These are phyloP conservation scores for Cebidichthys violaceus DNA, from an alignment of 2,113 vertebrate species.

Conservation along the genomic window DNA sequence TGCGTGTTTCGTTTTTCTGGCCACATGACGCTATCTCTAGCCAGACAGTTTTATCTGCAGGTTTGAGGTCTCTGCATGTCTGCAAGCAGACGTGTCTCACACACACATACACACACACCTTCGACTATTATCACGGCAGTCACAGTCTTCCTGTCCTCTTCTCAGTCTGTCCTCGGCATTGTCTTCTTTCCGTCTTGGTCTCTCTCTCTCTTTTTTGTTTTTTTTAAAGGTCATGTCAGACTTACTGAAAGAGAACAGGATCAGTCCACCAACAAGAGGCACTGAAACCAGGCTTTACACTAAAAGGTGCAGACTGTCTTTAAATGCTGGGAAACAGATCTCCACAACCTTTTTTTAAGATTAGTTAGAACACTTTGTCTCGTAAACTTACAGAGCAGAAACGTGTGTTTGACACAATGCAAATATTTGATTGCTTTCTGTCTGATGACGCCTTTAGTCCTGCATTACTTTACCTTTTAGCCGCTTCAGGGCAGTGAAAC, in stretches of 20 bases:
- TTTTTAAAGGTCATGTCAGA: constrained; percentile 33
- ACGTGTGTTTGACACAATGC: neutral
- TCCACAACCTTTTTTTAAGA: neutral
- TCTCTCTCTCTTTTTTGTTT: neutral
- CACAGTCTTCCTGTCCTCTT: constrained; percentile 14
- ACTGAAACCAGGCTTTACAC: constrained; percentile 36
- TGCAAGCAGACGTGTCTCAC: neutral
- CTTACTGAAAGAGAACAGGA: constrained; percentile 32
- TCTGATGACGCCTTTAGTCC: neutral
- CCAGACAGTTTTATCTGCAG: constrained; percentile 16
- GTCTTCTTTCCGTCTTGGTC: neutral
- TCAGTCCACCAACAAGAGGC: constrained; percentile 20
- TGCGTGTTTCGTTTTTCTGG: neutral
- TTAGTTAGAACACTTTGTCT: neutral
- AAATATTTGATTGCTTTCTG: neutral
- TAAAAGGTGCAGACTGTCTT: neutral
- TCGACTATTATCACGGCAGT: neutral
- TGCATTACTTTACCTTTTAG: neutral
- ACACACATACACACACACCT: neutral
- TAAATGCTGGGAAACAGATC: neutral
- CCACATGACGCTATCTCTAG: neutral
- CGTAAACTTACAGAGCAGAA: no score
- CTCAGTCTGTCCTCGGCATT: neutral
- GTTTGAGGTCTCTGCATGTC: constrained; percentile 23
- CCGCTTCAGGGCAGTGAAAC: neutral